Base-by-base conservation (phyloP, 2,797 vertebrate species). In the Tangara arthus region DNA sequence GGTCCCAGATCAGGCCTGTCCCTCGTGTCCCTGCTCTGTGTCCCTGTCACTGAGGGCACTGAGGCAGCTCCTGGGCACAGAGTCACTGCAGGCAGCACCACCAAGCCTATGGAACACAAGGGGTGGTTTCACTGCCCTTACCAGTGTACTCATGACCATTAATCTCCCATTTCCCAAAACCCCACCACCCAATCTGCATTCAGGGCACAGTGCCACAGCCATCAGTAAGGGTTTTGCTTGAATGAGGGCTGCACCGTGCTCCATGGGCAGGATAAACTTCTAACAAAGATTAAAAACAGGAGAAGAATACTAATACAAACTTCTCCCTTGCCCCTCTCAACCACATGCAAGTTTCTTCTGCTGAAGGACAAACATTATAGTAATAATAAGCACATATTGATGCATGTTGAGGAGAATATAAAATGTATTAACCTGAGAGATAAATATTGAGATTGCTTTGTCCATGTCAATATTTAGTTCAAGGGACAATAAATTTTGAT, bases 391-490 rank as follows among this genome's bases (percentile, higher is more conserved):
- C 81, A 88, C 80, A 93, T 95, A 97, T 93, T 96, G 94, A 96
- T 96, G 78, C 60, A 73, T 55, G 75, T 63, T 84, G 94, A 95
- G 87, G 82, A 19, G 5, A 90, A 85, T 93, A 87, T 93, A 94
- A 93, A 84, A 95, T 61, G 49, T 90, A 95, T 96, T 97, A 97
- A 96, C 93, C 91, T 79, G 63, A 85, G 87, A 92, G 80, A 96
- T 95, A 96, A 96, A 92, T 93, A 96, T 94, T 95, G 95, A 94
- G 82, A 91, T 39, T 90, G 75, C 56, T 92, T 94, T 94, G 52
- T 88, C 63, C 89, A 28, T 94, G 95, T 96, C 96, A 96, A 96
- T 96, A 96, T 91, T 96, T 94, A 91, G 85, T 94, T 96, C 87
- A 90, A 88, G 82, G 85, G 87, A 91, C 80, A 95, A 93, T 96